Base-by-base conservation (phyloP, 2,888 invertebrate genomes). In the Oxycera nigricornis region DNA sequence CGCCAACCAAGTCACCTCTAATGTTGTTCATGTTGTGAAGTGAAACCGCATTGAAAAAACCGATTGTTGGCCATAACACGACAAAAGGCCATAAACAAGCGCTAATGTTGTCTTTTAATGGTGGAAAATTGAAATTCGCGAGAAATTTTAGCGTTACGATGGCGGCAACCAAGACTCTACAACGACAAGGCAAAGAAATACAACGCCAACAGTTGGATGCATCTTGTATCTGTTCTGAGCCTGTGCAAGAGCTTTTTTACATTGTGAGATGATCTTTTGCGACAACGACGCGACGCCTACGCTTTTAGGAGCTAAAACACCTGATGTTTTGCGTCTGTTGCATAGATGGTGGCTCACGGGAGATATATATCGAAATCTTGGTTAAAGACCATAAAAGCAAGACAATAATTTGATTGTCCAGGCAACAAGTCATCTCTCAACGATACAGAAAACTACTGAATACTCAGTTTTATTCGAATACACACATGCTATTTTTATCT, bases 11-110 rank as follows among this genome's bases (percentile, higher is more conserved):
- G 62, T 39, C 39, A 65, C 65, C 65, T 65, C 65, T 41, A 41
- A 65, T 65, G 26, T 39, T 65, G 35, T 65, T 52, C 52, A 55
- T 68, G 46, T 55, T 55, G 17, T 55, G 24, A 70, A 70, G 46
- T n/a, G 17, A 55, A 70, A 70, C 70, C 70, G 52, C 70, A 70
- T 55, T 31, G 52, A 70, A 65, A 65, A 65, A 65, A 65, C 35
- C 0, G 39, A 24, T 39, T 39, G 55, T 55, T 55, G 55, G 55
- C 24, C 62, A 62, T 52, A 31, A 70, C 46, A 24, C 70, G 46
- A 70, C 52, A 70, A 70, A 70, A 52, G 55, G 31, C 35, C 55
- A 70, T 70, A 70, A 52, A 70, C 30, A 26, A 65, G 22, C 31
- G 22, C 55, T 31, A 55, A 52, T 70, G 52, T 39, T 65, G 52